These are phyloP conservation scores for Megaceryle torquata DNA, from an alignment of 2,113 vertebrate species.

Conservation along the genomic window DNA sequence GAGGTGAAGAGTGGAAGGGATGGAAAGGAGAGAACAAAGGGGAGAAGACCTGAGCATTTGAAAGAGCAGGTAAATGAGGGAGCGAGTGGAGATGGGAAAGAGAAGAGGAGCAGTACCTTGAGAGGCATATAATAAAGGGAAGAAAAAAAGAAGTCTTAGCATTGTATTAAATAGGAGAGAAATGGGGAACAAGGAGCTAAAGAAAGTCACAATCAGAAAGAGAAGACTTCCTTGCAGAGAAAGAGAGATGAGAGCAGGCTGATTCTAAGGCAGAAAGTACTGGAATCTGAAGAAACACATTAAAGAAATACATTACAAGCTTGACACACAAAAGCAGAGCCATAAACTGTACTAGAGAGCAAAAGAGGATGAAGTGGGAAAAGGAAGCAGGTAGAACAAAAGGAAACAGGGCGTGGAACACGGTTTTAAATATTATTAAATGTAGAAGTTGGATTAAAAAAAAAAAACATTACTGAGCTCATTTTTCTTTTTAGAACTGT, in stretches of 20 bases:
- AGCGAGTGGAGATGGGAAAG: background rate
- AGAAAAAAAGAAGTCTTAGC: constrained; percentile 18
- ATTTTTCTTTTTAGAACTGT: constrained; percentile 1
- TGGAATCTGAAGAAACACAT: background rate
- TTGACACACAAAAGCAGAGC: constrained; percentile 16
- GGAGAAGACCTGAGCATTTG: background rate
- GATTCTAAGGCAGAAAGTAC: background rate
- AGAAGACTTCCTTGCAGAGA: constrained; percentile 21
- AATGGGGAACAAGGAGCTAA: background rate
- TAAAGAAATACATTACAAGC: constrained; percentile 23
- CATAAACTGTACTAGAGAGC: background rate
- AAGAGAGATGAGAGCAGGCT: background rate
- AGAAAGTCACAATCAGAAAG: constrained; percentile 27
- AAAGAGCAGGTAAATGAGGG: constrained; percentile 49
- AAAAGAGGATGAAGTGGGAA: constrained; percentile 4
- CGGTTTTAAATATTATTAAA: constrained; percentile 1
- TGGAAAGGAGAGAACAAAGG: constrained; percentile 50
- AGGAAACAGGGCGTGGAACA: background rate
- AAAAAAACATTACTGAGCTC: background rate
- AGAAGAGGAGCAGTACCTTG: constrained; percentile 15
- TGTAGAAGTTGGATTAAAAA: background rate
- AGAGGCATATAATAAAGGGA: constrained; percentile 24
- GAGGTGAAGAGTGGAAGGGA: constrained; percentile 48
- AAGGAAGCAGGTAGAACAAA: constrained; percentile 12
- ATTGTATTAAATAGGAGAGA: constrained; percentile 25